Conservation (phyloP, 2,888 invertebrate genomes). For the Melinaea menophilus region DNA sequence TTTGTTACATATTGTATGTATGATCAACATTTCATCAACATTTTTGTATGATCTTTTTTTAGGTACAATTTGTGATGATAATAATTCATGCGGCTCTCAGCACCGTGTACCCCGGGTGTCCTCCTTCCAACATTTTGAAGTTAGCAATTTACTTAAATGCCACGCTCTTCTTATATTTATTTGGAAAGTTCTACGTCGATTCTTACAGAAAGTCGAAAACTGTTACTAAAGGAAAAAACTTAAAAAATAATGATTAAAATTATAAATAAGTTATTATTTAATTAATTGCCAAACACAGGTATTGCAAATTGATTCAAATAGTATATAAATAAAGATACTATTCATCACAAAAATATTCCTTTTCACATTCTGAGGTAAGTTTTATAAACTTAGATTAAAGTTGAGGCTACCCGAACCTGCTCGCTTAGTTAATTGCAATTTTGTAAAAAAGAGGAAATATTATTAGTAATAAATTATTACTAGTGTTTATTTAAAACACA, state of each 20-base stretch:
- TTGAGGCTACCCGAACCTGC: too few relatives aligned
- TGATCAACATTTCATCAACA: not conserved
- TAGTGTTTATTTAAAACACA: too few relatives aligned
- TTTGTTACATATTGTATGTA: not conserved
- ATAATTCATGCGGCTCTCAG: slow-evolving; percentile 40
- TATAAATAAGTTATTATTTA: not conserved
- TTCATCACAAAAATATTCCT: too few relatives aligned
- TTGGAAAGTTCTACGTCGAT: slow-evolving; percentile 45
- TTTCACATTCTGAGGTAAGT: too few relatives aligned
- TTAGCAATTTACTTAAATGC: slow-evolving; percentile 39
- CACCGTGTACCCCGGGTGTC: slow-evolving; percentile 41
- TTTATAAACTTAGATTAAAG: too few relatives aligned
- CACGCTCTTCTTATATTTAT: slow-evolving; percentile 46
- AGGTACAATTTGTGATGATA: slow-evolving; percentile 50
- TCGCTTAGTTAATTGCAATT: too few relatives aligned
- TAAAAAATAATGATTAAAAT: not conserved
- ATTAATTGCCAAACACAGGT: too few relatives aligned
- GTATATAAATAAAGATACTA: too few relatives aligned
- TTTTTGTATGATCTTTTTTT: slow-evolving; percentile 29
- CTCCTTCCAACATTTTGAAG: slow-evolving; percentile 41
- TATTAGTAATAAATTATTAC: too few relatives aligned
- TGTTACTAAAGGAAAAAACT: not conserved
- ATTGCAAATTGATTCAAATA: too few relatives aligned
- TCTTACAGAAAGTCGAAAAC: slow-evolving; percentile 30
- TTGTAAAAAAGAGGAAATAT: too few relatives aligned